Evolutionary conservation across 2,888 invertebrate species (phyloP).

Genomic region (Tortrix viridana): DNA sequence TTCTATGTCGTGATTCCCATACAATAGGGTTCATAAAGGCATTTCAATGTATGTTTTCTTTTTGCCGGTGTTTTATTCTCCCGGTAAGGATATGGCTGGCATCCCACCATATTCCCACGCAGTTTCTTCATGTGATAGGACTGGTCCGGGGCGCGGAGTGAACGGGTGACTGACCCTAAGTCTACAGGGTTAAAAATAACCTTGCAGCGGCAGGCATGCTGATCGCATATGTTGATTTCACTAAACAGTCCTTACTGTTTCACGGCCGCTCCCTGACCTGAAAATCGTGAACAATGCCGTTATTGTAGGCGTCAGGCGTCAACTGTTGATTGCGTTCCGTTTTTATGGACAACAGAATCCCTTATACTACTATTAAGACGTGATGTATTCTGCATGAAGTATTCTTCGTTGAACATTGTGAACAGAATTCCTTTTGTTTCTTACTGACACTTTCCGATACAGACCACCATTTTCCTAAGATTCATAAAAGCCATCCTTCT

Average conservation of each 20-base stretch:
- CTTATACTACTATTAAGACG: conserved; percentile 12
- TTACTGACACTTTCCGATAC: neutral
- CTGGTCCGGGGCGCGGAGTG: conserved; percentile 76
- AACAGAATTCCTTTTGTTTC: conserved; percentile 5
- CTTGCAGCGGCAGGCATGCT: conserved; percentile 78
- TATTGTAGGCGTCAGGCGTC: conserved; percentile 28
- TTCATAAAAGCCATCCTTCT: neutral
- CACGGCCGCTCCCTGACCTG: conserved; percentile 82
- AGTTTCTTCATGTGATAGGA: conserved; percentile 79
- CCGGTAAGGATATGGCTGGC: conserved; percentile 60
- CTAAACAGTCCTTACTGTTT: conserved; percentile 82
- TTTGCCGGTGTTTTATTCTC: conserved; percentile 53
- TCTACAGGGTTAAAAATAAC: conserved; percentile 82
- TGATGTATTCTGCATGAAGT: neutral
- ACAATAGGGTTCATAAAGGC: conserved; percentile 24
- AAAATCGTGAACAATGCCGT: conserved; percentile 62
- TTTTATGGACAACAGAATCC: conserved; percentile 10
- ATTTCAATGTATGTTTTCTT: conserved; percentile 41
- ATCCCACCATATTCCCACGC: conserved; percentile 78
- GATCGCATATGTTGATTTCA: conserved; percentile 83
- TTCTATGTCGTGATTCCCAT: conserved; percentile 40
- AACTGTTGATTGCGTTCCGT: conserved; percentile 19
- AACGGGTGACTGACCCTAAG: conserved; percentile 81
- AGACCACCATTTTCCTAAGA: neutral
- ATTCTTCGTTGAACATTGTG: neutral